phyloP scores from a whole-genome alignment of 2,888 invertebrate genomes.

The Brenthis daphne region DNA sequence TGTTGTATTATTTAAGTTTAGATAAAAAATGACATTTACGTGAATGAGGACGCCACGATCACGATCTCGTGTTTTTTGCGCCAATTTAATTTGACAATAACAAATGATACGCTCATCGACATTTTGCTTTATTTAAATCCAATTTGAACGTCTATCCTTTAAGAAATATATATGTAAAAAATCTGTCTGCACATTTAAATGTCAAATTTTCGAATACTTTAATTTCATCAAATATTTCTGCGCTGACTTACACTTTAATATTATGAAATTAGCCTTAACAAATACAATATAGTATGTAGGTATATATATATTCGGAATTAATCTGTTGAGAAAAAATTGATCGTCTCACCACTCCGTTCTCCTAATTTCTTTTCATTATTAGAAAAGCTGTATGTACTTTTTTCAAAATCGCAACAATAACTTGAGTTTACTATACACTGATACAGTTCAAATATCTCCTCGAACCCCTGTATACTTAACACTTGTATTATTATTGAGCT shows the following conservation, averaged over 20 bases:
- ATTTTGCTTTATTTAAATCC: constrained; percentile 36
- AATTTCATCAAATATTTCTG: not conserved
- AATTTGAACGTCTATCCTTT: constrained; percentile 19
- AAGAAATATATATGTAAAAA: constrained; percentile 12
- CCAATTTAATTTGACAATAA: constrained; percentile 59
- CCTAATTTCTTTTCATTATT: no score
- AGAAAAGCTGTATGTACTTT: no score
- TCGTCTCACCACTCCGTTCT: no score
- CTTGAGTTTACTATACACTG: no score
- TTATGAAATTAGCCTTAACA: not conserved
- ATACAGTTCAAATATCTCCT: no score
- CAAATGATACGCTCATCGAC: constrained; percentile 51
- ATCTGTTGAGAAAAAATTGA: no score
- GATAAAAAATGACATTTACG: constrained; percentile 65
- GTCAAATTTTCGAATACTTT: constrained; percentile 23
- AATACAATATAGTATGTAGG: not conserved
- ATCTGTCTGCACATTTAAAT: constrained; percentile 31
- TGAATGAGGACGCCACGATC: constrained; percentile 54
- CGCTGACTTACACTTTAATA: not conserved
- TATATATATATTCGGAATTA: no score
- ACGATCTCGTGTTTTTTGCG: constrained; percentile 49
- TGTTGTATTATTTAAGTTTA: constrained; percentile 45
- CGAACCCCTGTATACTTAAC: no score
- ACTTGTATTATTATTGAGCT: no score
- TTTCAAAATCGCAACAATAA: no score